Evolutionary conservation across 2,888 invertebrate species (phyloP).

Genomic region (Hypsopygia costalis): DNA sequence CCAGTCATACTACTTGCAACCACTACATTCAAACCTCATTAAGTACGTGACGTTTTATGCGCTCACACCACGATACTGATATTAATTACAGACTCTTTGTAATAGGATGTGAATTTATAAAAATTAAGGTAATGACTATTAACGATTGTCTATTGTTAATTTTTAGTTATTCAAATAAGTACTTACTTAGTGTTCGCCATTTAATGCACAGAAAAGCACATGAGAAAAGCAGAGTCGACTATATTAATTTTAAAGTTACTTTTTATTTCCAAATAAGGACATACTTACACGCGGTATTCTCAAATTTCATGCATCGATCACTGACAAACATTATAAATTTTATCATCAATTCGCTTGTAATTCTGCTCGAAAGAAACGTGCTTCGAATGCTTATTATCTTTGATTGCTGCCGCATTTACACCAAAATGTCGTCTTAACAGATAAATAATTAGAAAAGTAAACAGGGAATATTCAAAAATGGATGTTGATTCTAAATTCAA

Average conservation of each 20-base stretch:
- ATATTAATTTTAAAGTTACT: slow-evolving; percentile 21
- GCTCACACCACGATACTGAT: slow-evolving; percentile 38
- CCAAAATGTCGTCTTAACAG: slow-evolving; percentile 23
- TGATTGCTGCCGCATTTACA: slow-evolving; percentile 25
- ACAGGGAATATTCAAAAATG: slow-evolving; percentile 19
- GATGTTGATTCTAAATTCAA: slow-evolving; percentile 45
- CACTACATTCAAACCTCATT: slow-evolving; percentile 45
- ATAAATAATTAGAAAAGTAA: slow-evolving; percentile 36
- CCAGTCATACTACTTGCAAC: slow-evolving; percentile 49
- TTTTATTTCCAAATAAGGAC: too few species aligned
- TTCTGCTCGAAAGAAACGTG: slow-evolving; percentile 35
- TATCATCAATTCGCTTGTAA: slow-evolving; percentile 41
- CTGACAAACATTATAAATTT: slow-evolving; percentile 30
- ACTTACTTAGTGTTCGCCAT: too few species aligned
- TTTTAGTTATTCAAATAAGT: too few species aligned
- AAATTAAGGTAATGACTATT: too few species aligned
- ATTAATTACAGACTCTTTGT: slow-evolving; percentile 59
- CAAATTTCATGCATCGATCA: slow-evolving; percentile 19
- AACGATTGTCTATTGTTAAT: too few species aligned
- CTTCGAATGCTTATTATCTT: slow-evolving; percentile 30
- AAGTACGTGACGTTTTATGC: slow-evolving; percentile 49
- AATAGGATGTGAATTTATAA: too few species aligned
- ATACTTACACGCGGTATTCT: too few species aligned
- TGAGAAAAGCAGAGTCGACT: too few species aligned
- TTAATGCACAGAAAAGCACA: too few species aligned